Conservation (phyloP, 1,140 invertebrate species). For the Pristionchus pacificus region DNA sequence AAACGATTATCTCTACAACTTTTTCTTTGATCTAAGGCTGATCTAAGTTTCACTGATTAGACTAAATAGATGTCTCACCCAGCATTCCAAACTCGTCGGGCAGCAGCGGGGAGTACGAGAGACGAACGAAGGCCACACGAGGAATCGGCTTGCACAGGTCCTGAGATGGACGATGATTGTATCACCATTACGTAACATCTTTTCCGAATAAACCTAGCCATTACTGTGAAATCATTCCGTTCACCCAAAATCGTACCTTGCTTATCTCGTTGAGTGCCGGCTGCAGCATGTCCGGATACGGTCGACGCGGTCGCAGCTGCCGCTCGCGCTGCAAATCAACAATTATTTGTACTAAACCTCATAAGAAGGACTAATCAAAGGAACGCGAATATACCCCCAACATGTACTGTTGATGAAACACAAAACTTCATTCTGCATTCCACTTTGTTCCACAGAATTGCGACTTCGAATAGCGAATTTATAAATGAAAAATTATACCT, state of each 20-base stretch:
- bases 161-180: slow-evolving; percentile 9
- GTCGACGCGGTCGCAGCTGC: slow-evolving; percentile 34
- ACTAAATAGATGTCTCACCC: no score
- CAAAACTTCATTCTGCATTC: no score
- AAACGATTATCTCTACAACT: no score
- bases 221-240: slow-evolving; percentile 27
- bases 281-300: slow-evolving; percentile 47
- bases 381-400: not conserved
- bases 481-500: not conserved
- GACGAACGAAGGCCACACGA: slow-evolving; percentile 23
- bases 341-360: slow-evolving; percentile 3
- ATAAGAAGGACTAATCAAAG: slow-evolving; percentile 14
- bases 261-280: slow-evolving; percentile 36
- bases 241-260: slow-evolving; percentile 25
- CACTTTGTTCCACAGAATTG: not conserved
- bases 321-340: slow-evolving; percentile 28
- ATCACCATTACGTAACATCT: slow-evolving; percentile 20
- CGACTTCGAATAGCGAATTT: not conserved
- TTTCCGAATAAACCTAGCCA: slow-evolving; percentile 9
- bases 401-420: no score
- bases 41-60: no score
- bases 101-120: slow-evolving; percentile 9
- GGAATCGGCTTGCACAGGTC: no score
- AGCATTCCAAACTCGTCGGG: slow-evolving; percentile 21
- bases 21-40: no score